A percentile compares a stretch with the other conserved stretches of the same genome.
Evolutionary conservation across 2,797 vertebrate species (phyloP).

Genomic region (Pitangus sulphuratus): DNA sequence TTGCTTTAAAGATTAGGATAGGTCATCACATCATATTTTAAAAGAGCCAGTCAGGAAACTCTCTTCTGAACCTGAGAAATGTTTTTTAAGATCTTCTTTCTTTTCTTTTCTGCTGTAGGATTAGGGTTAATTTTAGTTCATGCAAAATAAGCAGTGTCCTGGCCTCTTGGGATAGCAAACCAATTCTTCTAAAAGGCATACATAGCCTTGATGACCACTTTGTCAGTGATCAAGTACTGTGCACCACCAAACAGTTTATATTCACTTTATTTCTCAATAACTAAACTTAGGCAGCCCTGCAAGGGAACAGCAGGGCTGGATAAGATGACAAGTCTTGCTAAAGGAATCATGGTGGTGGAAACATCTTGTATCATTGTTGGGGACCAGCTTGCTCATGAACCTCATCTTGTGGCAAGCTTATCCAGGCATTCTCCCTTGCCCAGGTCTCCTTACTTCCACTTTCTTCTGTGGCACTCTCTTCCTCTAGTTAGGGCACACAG

Average conservation of each 20-base stretch:
- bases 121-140: background rate
- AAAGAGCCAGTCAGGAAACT: background rate
- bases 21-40: background rate
- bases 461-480: background rate
- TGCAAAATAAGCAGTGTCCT: background rate
- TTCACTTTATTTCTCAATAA: background rate
- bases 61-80: background rate
- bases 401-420: background rate
- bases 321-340: background rate
- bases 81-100: background rate
- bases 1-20: background rate
- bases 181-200: background rate
- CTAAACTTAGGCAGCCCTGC: background rate
- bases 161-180: background rate
- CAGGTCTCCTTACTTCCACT: background rate
- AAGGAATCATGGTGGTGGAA: background rate
- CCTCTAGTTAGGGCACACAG: background rate
- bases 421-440: background rate
- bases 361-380: rapidly evolving
- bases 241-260: background rate
- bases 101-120: background rate
- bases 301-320: background rate
- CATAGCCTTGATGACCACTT: background rate
- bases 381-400: background rate
- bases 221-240: background rate